A percentile compares a stretch with the other conserved stretches of the same genome.
These are phyloP conservation scores for Drosophila kepulauana DNA, from an alignment of 1,140 invertebrate species.

Conservation along the genomic window DNA sequence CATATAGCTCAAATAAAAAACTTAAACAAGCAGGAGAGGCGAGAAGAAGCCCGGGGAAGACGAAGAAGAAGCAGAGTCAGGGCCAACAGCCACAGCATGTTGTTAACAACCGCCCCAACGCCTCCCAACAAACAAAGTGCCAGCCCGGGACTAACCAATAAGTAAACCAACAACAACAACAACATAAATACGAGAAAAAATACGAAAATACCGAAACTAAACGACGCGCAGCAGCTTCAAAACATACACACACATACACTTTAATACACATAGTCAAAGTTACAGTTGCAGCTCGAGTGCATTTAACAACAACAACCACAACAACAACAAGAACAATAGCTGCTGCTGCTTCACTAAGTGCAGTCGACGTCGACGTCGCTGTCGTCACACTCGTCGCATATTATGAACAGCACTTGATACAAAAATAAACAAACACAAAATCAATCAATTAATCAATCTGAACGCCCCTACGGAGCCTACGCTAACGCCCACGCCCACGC, in stretches of 20 bases:
- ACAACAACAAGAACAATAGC: constrained; percentile 25
- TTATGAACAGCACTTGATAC: constrained; percentile 73
- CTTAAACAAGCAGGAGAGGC: constrained; percentile 60
- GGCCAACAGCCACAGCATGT: constrained; percentile 22
- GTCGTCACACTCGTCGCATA: constrained; percentile 45
- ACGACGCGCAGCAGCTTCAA: constrained; percentile 3
- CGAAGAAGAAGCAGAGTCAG: constrained; percentile 6
- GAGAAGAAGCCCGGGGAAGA: not conserved
- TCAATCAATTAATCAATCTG: constrained; percentile 83
- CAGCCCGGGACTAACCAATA: constrained; percentile 53
- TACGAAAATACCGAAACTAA: constrained; percentile 15
- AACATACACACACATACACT: constrained; percentile 1
- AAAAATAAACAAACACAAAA: constrained; percentile 83
- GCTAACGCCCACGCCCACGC: constrained; percentile 63
- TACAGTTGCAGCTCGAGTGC: constrained; percentile 17
- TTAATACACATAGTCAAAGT: not conserved
- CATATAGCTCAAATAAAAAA: constrained; percentile 64
- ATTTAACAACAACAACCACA: constrained; percentile 20
- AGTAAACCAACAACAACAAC: constrained; percentile 31
- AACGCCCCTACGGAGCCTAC: constrained; percentile 41
- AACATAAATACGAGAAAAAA: constrained; percentile 10
- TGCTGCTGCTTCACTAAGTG: constrained; percentile 50
- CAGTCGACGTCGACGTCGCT: constrained; percentile 48
- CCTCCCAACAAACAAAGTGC: constrained; percentile 24
- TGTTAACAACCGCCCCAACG: constrained; percentile 36